These are phyloP conservation scores for Siphlonurus alternatus DNA, from an alignment of 2,888 invertebrate genomes.

Conservation along the genomic window DNA sequence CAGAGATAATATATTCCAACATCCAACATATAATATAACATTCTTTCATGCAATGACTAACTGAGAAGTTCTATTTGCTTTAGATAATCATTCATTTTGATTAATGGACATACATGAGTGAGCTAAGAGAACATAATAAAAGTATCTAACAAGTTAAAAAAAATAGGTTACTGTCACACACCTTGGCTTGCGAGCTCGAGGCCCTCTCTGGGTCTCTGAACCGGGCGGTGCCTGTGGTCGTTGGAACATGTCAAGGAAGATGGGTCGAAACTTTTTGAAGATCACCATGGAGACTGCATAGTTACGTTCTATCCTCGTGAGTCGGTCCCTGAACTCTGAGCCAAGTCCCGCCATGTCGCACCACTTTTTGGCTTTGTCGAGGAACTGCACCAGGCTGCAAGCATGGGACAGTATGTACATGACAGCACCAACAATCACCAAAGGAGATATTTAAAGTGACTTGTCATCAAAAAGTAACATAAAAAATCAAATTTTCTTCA, in stretches of 20 bases:
- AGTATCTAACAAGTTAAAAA: too few relatives aligned
- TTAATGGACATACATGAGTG: too few relatives aligned
- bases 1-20: too few relatives aligned
- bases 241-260: constrained; percentile 73
- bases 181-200: constrained; percentile 43
- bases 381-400: constrained; percentile 79
- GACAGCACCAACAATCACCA: not conserved
- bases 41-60: too few relatives aligned
- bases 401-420: constrained; percentile 13
- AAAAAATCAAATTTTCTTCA: not conserved
- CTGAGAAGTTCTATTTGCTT: too few relatives aligned
- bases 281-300: constrained; percentile 90
- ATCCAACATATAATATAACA: too few relatives aligned
- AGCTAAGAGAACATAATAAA: not conserved
- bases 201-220: constrained; percentile 34
- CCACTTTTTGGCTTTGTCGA: constrained; percentile 89
- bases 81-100: too few relatives aligned
- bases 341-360: constrained; percentile 83
- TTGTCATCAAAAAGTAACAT: not conserved
- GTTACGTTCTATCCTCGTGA: constrained; percentile 70
- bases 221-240: constrained; percentile 34
- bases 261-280: constrained; percentile 78
- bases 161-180: too few relatives aligned
- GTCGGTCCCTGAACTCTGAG: constrained; percentile 62
- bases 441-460: too few relatives aligned